Conservation (phyloP, 2,797 vertebrate genomes). For the Cichlasoma orientale region DNA sequence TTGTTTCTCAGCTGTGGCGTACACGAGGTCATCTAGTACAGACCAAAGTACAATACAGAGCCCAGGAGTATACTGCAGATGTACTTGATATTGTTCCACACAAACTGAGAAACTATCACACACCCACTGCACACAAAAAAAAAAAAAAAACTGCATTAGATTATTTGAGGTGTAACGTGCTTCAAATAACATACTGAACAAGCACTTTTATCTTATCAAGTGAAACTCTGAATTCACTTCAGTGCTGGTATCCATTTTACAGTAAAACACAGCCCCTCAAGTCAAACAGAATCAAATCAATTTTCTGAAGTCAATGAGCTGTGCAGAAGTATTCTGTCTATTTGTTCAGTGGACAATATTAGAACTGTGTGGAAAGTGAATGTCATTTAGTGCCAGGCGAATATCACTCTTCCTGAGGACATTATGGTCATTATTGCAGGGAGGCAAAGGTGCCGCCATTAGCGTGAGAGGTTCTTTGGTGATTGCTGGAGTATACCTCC, state of each 20-base stretch:
- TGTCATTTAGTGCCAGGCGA: slow-evolving; percentile 54
- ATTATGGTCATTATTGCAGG: slow-evolving; percentile 50
- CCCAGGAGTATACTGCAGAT: background rate
- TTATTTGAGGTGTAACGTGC: slow-evolving; percentile 16
- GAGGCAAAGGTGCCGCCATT: slow-evolving; percentile 60
- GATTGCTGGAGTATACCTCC: slow-evolving; percentile 59
- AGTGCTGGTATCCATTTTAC: slow-evolving; percentile 39
- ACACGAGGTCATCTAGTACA: slow-evolving; percentile 3
- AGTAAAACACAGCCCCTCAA: slow-evolving; percentile 46
- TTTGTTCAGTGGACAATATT: slow-evolving; percentile 58
- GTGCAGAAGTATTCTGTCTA: slow-evolving; percentile 50
- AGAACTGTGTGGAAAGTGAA: slow-evolving; percentile 50
- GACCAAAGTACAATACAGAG: background rate
- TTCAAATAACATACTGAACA: slow-evolving; percentile 8
- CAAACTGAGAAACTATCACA: background rate
- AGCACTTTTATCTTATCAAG: slow-evolving; percentile 34
- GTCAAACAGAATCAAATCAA: slow-evolving; percentile 71
- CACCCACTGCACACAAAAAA: background rate
- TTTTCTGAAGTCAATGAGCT: slow-evolving; percentile 67
- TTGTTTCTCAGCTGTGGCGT: background rate
- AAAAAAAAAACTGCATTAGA: background rate
- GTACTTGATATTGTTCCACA: background rate
- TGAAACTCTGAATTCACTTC: slow-evolving; percentile 35
- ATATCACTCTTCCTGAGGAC: slow-evolving; percentile 56
- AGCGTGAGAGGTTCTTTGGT: slow-evolving; percentile 63